Base-by-base conservation (phyloP, 2,888 invertebrate genomes). In the Macropis europaea region DNA sequence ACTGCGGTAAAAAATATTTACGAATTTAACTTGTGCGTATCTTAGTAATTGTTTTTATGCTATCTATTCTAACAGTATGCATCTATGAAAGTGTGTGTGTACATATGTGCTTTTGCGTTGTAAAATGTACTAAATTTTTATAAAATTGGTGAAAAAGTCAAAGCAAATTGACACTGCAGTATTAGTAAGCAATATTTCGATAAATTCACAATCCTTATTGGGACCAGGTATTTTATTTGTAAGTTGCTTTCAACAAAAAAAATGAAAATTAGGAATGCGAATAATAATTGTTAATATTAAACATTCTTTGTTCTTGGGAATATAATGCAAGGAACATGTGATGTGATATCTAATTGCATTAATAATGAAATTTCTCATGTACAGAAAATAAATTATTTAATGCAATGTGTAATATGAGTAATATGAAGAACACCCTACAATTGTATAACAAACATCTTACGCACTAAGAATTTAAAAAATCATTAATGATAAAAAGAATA, bases 331-430 rank as follows among this genome's bases (percentile, higher is more conserved):
- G 6, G 22, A 38, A 79, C 77, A 62, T 72, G 70, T 66, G 75
- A 76, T 84, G 82, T 82, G 82, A 85, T 84, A 82, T 79, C 76
- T 74, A 73, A 48, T 52, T 78, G 64, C 72, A 62, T 81, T 78
- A 79, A 76, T 82, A 66, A 77, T 75, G 66, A 54, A 70, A 79
- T 77, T 79, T 63, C 60, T 38, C 48, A 69, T 61, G 63, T 66
- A 66, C 36, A 56, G 30, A 32, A 62, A 69, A 61, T 59, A 50
- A 60, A 67, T 47, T 48, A 57, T 73, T 64, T 64, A 73, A 75
- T 67, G n/a, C n/a, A 17, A 42, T 60, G 47, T 7, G 22, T 45
- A 30, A 45, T 32, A 53, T 54, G 28, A 64, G 24, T 57, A 50
- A 36, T 60, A 24, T 13, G 6, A 56, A 43, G 24, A 34, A 45